Conservation (phyloP, 2,113 vertebrate species). For the Tyto alba region DNA sequence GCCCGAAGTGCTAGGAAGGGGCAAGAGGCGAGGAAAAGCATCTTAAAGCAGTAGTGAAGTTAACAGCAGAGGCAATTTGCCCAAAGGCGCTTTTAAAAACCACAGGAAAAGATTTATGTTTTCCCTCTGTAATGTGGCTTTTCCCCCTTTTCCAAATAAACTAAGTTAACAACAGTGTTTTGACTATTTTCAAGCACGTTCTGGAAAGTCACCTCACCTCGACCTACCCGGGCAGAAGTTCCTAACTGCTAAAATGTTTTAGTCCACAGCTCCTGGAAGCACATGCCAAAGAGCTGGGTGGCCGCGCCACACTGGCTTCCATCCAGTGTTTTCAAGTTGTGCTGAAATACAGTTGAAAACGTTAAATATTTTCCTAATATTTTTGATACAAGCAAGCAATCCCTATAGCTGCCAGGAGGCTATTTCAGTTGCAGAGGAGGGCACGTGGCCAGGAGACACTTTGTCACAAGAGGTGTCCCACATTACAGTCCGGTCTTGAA, state of each 20-base stretch:
- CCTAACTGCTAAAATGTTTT: not conserved
- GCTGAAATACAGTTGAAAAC: not conserved
- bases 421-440: not conserved
- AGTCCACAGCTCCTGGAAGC: not conserved
- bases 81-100: constrained; percentile 65
- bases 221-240: constrained; percentile 29
- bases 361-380: not conserved
- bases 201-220: constrained; percentile 33
- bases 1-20: not conserved
- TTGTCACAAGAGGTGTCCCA: not conserved
- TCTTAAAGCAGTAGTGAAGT: constrained; percentile 30
- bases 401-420: not conserved
- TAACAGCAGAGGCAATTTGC: constrained; percentile 56
- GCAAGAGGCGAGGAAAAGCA: constrained; percentile 18
- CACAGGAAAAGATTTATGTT: constrained; percentile 66
- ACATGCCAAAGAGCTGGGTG: constrained; percentile 48
- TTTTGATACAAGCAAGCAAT: not conserved
- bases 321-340: not conserved
- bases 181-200: constrained; percentile 45
- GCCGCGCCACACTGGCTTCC: not conserved
- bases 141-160: constrained; percentile 56
- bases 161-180: constrained; percentile 48
- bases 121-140: constrained; percentile 53
- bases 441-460: not conserved
- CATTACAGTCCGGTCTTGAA: not conserved